Evolutionary conservation across 2,113 vertebrate species (phyloP).

Genomic region (Hassar affinis): DNA sequence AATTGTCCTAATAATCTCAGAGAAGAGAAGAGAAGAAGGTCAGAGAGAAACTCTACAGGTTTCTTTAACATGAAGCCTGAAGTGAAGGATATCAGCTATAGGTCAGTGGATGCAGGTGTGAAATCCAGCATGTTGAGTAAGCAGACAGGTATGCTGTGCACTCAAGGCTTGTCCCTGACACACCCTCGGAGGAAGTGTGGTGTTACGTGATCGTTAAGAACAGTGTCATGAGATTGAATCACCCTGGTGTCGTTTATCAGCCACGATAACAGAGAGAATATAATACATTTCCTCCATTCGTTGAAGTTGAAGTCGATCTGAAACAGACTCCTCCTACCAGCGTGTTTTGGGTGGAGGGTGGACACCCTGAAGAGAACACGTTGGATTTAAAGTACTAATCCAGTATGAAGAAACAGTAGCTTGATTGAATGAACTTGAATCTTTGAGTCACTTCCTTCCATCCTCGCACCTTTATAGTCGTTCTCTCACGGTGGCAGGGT

Average conservation of each 20-base stretch:
- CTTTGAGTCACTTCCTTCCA: background rate
- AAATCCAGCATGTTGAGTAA: background rate
- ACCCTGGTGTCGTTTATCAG: background rate
- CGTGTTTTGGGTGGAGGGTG: background rate
- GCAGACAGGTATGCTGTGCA: conserved; percentile 11
- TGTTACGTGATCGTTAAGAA: background rate
- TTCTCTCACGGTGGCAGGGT: background rate
- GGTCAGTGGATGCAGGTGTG: background rate
- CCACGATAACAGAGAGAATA: background rate
- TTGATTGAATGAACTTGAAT: background rate
- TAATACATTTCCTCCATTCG: no score
- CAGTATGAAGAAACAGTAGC: background rate
- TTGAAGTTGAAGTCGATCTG: no score
- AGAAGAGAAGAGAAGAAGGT: background rate
- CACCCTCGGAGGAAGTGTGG: background rate
- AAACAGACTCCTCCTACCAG: no score
- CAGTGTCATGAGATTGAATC: background rate
- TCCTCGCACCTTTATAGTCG: background rate
- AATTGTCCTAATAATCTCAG: background rate
- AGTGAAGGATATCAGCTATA: background rate
- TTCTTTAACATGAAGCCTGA: no score
- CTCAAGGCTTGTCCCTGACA: conserved; percentile 18
- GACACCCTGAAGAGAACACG: background rate
- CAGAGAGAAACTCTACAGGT: no score
- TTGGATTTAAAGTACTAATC: background rate